Evolutionary conservation across 2,797 vertebrate species (phyloP).

Genomic region (Hypotaenidia okinawae): DNA sequence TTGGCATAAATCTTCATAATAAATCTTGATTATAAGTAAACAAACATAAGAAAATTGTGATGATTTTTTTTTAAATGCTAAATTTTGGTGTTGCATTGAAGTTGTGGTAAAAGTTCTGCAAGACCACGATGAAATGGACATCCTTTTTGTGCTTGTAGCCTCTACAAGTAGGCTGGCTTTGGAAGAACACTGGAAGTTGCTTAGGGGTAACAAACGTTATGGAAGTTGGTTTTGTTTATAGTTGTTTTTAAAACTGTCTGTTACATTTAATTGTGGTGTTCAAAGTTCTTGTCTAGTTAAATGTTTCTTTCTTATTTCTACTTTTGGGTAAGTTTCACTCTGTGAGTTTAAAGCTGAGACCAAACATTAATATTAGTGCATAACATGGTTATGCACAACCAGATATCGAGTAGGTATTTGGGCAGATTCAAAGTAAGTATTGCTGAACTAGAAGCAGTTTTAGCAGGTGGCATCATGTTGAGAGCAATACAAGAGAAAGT

Average conservation of each 20-base stretch:
- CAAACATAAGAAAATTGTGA: not conserved
- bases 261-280: not conserved
- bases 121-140: fast-evolving
- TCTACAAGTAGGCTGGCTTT: not conserved
- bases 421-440: not conserved
- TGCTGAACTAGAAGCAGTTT: not conserved
- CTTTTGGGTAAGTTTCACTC: not conserved
- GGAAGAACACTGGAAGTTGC: not conserved
- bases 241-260: not conserved
- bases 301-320: not conserved
- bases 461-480: fast-evolving
- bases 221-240: not conserved
- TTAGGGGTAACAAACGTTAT: not conserved
- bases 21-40: not conserved
- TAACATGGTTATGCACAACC: not conserved
- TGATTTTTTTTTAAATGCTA: not conserved
- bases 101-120: not conserved
- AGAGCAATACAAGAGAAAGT: not conserved
- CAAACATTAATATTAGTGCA: not conserved
- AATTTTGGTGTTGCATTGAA: not conserved
- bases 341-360: not conserved
- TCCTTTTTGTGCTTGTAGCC: not conserved
- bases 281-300: not conserved
- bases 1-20: not conserved
- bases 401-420: not conserved